Conservation (phyloP, 2,888 invertebrate species). For the Galerucella nymphaeae region DNA sequence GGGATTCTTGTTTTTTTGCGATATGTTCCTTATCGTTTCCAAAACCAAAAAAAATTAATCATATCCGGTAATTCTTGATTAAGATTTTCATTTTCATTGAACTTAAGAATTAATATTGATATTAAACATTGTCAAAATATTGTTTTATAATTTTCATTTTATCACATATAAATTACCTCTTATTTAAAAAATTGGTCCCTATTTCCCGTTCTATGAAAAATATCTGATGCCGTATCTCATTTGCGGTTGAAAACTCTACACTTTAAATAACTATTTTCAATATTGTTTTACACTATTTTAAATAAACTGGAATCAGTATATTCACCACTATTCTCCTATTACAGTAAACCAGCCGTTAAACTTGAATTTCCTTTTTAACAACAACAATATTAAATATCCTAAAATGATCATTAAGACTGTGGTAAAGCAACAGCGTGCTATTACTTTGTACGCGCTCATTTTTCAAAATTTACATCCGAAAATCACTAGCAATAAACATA, state of each 20-base stretch:
- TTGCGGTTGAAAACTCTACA: slow-evolving; percentile 20
- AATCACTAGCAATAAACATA: not conserved
- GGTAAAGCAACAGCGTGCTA: slow-evolving; percentile 62
- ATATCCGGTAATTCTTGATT: no score
- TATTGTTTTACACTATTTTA: slow-evolving; percentile 10
- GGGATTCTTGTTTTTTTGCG: no score
- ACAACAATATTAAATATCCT: slow-evolving; percentile 59
- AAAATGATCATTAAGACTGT: slow-evolving; percentile 59
- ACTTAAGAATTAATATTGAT: no score
- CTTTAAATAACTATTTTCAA: slow-evolving; percentile 11
- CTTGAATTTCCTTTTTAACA: slow-evolving; percentile 62
- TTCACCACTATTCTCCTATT: slow-evolving; percentile 33
- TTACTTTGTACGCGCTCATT: slow-evolving; percentile 55
- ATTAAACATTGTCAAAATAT: no score
- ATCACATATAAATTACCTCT: not conserved
- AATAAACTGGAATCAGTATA: not conserved
- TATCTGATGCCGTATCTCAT: not conserved
- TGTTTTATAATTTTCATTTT: no score
- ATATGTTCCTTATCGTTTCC: no score
- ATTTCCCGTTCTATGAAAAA: slow-evolving; percentile 21
- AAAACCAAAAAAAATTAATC: no score
- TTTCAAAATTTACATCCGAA: not conserved
- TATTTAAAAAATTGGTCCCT: not conserved
- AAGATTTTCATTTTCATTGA: no score
- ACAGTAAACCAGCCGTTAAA: slow-evolving; percentile 54